Conservation (phyloP, 2,888 invertebrate species). For the Drosophila lutescens region DNA sequence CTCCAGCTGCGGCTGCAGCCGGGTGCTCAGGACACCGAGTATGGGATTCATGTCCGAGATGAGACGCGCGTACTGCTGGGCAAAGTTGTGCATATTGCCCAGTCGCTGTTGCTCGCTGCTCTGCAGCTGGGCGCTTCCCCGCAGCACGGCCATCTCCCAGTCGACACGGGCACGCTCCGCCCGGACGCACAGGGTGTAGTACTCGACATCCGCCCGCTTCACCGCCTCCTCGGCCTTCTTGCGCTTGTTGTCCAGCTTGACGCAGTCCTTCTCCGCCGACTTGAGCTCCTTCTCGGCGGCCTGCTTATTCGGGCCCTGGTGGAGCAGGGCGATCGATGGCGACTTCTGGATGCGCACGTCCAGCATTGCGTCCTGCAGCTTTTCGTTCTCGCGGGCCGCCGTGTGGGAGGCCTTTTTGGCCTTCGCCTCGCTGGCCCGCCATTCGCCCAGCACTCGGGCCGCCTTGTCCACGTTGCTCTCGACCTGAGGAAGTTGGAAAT, state of each 20-base stretch:
- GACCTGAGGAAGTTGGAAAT: slow-evolving; percentile 84
- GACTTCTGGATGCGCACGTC: slow-evolving; percentile 85
- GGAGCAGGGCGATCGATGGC: slow-evolving; percentile 83
- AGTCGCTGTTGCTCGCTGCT: slow-evolving; percentile 95
- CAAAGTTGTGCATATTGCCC: slow-evolving; percentile 90
- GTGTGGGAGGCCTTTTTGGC: slow-evolving; percentile 95
- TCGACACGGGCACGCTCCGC: slow-evolving; percentile 95
- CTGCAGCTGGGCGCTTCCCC: slow-evolving; percentile 94
- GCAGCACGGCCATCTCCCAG: slow-evolving; percentile 95
- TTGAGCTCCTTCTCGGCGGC: slow-evolving; percentile 84
- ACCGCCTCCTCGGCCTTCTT: slow-evolving; percentile 95
- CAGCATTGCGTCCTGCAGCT: slow-evolving; percentile 91
- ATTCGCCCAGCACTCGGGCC: slow-evolving; percentile 91
- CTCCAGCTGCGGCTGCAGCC: slow-evolving; percentile 81
- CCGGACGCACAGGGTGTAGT: slow-evolving; percentile 95
- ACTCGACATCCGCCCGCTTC: slow-evolving; percentile 96
- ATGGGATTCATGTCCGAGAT: slow-evolving; percentile 91
- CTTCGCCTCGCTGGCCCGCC: slow-evolving; percentile 94
- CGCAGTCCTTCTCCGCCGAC: slow-evolving; percentile 87
- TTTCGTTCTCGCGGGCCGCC: slow-evolving; percentile 95
- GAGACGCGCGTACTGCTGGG: slow-evolving; percentile 88
- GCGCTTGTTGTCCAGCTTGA: slow-evolving; percentile 93
- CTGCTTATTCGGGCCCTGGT: slow-evolving; percentile 82
- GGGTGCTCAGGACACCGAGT: slow-evolving; percentile 87
- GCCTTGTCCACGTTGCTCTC: slow-evolving; percentile 94